phyloP scores from a whole-genome alignment of 1,140 invertebrate species.

The Aphelinus certus region DNA sequence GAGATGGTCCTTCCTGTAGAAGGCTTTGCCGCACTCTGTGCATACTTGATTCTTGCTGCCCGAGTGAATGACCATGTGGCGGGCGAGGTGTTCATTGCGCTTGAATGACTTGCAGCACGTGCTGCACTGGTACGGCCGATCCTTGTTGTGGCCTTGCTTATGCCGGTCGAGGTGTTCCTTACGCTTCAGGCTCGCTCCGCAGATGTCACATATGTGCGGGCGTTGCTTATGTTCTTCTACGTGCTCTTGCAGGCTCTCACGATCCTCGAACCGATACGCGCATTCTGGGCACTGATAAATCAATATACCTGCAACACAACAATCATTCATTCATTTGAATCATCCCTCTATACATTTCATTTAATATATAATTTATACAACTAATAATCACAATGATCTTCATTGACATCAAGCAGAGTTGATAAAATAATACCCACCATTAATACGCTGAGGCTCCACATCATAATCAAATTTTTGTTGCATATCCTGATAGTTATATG shows the following conservation, averaged over 20 bases:
- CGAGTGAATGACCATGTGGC: constrained; percentile 68
- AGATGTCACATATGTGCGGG: constrained; percentile 67
- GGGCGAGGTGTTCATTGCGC: constrained; percentile 67
- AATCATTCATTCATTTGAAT: too few relatives aligned
- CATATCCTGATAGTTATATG: constrained; percentile 52
- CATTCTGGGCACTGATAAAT: constrained; percentile 64
- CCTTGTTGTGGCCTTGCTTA: constrained; percentile 68
- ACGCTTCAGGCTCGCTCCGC: constrained; percentile 65
- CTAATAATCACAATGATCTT: too few relatives aligned
- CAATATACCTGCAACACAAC: constrained; percentile 50
- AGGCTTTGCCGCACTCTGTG: constrained; percentile 70
- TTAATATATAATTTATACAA: too few relatives aligned
- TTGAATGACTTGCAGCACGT: constrained; percentile 69
- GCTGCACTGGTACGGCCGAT: constrained; percentile 63
- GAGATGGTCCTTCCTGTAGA: constrained; percentile 71
- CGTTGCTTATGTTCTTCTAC: constrained; percentile 61
- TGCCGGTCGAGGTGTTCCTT: constrained; percentile 67
- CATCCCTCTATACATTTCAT: too few relatives aligned
- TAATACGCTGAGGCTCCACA: constrained; percentile 57
- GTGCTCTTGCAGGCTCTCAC: constrained; percentile 60
- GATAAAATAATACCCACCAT: constrained; percentile 48
- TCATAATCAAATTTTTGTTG: constrained; percentile 58
- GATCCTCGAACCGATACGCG: constrained; percentile 61
- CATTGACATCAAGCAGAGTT: too few relatives aligned
- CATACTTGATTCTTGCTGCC: constrained; percentile 69